Evolutionary conservation across 2,797 vertebrate species (phyloP), one percentile per base, ranked within the genome.

Genomic region (Ptychadena robeensis): DNA sequence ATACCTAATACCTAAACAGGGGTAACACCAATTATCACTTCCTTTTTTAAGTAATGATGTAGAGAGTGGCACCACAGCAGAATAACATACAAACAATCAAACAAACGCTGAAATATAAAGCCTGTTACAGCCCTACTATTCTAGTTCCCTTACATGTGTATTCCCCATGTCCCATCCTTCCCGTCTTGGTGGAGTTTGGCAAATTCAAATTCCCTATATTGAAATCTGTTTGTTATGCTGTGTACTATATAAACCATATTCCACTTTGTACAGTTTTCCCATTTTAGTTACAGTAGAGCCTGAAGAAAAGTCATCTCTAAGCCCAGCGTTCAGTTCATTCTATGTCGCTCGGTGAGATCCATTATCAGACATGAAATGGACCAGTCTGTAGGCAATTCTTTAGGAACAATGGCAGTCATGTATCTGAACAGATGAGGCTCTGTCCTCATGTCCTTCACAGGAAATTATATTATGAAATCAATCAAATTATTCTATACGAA

Each of bases 341-440:
- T 14, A n/a, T 15, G 57, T 32, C 38, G 12, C 59, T 61, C 59
- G 27, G 57, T 2, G 2, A 9, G 57, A 61, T 74, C 32, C 28
- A 15, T 38, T 53, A 74, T 35, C 7, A 34, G 32, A 61, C 25
- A 22, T 74, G 59, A 75, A 64, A 64, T 38, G 59, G 53, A 59
- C 31, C 72, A n/a, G 25, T 75, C 73, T 64, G 61, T 75, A 64
- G 73, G 73, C 73, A 75, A 63, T 8, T 61, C 73, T 61, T 31
- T 22, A 75, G 37, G 74, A 66, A 37, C 2, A 15, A 63, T 44
- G 37, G 31, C 34, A 61, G 40, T 35, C 31, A 11, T 32, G 61
- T 31, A 77, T 77, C 35, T 30, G 8, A 31, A 66, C 59, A 75
- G 73, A 63, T 75, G 57, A 22, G 37, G 48, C 61, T 66, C 63